Percentiles rank a stretch among this genome's conserved stretches.
Conservation (phyloP, 2,797 vertebrate species). For the Notamacropus eugenii region DNA sequence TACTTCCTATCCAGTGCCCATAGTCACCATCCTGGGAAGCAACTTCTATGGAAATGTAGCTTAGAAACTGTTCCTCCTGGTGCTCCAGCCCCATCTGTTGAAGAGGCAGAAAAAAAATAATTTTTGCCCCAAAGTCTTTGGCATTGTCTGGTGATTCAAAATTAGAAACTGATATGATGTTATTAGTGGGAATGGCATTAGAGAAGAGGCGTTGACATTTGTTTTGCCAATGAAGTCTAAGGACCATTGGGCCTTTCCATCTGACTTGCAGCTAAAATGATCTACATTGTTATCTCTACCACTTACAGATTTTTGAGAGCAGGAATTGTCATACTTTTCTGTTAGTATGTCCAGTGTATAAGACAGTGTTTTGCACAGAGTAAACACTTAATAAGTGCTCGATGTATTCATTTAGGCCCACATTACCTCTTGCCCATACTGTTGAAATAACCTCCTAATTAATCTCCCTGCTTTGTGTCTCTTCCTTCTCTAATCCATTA, state of each 20-base stretch:
- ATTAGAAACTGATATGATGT: neutral
- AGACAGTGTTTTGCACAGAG: neutral
- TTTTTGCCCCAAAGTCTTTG: neutral
- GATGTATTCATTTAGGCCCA: neutral
- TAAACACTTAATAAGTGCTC: neutral
- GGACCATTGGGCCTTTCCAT: neutral
- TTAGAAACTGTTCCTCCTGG: neutral
- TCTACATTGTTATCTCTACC: neutral
- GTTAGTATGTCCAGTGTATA: neutral
- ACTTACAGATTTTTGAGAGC: neutral
- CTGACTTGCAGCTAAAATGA: neutral
- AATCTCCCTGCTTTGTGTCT: neutral
- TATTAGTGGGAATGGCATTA: neutral
- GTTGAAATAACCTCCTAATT: neutral
- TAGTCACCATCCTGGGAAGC: neutral
- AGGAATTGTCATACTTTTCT: neutral
- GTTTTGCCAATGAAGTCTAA: neutral
- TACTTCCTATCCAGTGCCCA: neutral
- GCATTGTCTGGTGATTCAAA: neutral
- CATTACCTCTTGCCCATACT: neutral
- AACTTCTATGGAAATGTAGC: neutral
- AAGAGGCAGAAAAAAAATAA: neutral
- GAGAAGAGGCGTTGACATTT: neutral
- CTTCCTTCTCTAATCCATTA: neutral
- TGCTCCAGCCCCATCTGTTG: no score